phyloP scores from a whole-genome alignment of 2,797 vertebrate genomes.

The Numenius phaeopus region DNA sequence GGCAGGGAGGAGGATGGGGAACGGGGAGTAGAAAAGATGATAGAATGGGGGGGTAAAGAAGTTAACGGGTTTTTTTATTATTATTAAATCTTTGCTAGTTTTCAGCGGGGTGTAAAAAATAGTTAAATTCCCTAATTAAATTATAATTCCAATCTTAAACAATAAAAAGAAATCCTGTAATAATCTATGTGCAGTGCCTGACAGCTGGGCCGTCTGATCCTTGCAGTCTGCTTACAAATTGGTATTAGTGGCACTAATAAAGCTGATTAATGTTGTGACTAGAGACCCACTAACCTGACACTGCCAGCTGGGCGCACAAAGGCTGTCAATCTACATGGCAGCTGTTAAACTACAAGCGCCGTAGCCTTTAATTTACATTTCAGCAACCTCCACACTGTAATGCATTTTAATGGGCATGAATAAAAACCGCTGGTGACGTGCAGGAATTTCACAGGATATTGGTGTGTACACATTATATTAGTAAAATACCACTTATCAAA shows the following conservation, averaged over 20 bases:
- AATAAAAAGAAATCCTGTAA: constrained; percentile 81
- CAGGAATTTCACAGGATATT: constrained; percentile 71
- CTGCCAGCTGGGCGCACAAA: constrained; percentile 86
- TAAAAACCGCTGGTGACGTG: constrained; percentile 64
- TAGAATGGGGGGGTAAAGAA: background rate
- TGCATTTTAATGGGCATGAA: constrained; percentile 68
- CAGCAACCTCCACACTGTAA: constrained; percentile 58
- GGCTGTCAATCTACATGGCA: constrained; percentile 80
- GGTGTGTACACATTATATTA: constrained; percentile 65
- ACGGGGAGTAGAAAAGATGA: background rate
- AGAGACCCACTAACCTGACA: constrained; percentile 88
- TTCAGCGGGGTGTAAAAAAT: constrained; percentile 59
- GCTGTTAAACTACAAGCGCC: constrained; percentile 72
- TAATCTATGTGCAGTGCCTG: constrained; percentile 82
- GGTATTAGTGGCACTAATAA: constrained; percentile 94
- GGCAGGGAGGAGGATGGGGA: constrained; percentile 22
- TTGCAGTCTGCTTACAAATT: constrained; percentile 91
- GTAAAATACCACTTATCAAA: constrained; percentile 63
- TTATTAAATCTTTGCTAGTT: constrained; percentile 58
- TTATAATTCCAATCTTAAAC: constrained; percentile 81
- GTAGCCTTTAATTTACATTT: constrained; percentile 69
- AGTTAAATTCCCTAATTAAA: constrained; percentile 79
- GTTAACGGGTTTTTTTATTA: background rate
- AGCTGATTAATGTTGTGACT: constrained; percentile 94
- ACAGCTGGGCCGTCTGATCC: constrained; percentile 97